Percentiles rank a stretch among this genome's conserved stretches.
Evolutionary conservation across 2,113 vertebrate genomes (phyloP).

Genomic region (Oncorhynchus clarkii): DNA sequence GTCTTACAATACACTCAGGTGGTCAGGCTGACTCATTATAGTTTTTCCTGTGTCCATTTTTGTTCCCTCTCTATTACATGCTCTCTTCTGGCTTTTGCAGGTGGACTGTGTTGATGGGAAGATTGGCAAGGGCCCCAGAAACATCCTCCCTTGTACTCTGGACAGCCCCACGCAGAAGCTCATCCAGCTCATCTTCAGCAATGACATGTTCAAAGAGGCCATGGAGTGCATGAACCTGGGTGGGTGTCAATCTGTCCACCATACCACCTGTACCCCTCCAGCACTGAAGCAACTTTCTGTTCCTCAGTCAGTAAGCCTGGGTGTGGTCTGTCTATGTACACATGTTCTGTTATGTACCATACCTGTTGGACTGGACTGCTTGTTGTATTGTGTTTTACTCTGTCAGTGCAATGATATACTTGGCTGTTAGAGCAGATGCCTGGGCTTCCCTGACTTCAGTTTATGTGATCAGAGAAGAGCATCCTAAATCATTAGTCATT

Average conservation of each 20-base stretch:
- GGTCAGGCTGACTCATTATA: too few species aligned
- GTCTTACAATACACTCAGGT: too few species aligned
- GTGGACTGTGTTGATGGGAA: slow-evolving; percentile 67
- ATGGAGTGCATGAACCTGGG: slow-evolving; percentile 91
- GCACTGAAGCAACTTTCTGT: background rate
- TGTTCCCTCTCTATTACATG: too few species aligned
- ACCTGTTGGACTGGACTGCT: background rate
- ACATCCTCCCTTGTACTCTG: slow-evolving; percentile 75
- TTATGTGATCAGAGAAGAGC: background rate
- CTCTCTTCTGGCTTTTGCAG: slow-evolving; percentile 56
- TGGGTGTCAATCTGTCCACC: slow-evolving; percentile 50
- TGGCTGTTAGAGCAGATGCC: too few species aligned
- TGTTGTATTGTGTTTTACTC: too few species aligned
- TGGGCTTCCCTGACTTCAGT: too few species aligned
- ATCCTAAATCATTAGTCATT: background rate
- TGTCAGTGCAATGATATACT: background rate
- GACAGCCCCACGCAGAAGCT: slow-evolving; percentile 78
- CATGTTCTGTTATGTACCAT: slow-evolving; percentile 1
- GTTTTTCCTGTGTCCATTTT: too few species aligned
- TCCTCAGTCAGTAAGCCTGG: background rate
- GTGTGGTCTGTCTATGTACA: background rate
- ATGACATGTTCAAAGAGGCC: slow-evolving; percentile 87
- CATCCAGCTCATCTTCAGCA: slow-evolving; percentile 87
- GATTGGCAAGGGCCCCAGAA: slow-evolving; percentile 37
- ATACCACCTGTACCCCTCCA: background rate